phyloP scores from a whole-genome alignment of 2,113 vertebrate genomes.

The Aphelocoma coerulescens region DNA sequence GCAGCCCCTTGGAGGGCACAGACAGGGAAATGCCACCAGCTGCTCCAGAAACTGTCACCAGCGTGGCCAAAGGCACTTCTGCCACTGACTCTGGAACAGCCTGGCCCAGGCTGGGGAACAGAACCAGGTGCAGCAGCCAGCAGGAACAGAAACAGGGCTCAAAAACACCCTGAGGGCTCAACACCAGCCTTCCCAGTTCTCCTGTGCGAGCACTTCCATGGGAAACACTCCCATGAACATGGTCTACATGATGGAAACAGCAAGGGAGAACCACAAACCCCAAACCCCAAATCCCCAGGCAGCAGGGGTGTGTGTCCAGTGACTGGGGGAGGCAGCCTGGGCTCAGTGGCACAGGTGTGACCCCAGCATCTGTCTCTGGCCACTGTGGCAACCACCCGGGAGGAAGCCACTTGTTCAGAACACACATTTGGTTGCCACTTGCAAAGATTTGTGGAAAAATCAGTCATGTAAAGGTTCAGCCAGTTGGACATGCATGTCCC shows the following conservation, averaged over 20 bases:
- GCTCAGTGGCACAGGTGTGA: fast-evolving
- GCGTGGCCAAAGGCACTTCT: background rate
- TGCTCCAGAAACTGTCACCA: background rate
- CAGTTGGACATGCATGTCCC: background rate
- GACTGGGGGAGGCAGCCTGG: background rate
- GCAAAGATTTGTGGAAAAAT: background rate
- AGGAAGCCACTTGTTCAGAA: fast-evolving
- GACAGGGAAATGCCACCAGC: background rate
- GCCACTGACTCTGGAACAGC: fast-evolving
- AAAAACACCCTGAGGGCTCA: fast-evolving
- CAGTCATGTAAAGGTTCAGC: fast-evolving
- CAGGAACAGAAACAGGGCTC: background rate
- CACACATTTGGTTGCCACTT: background rate
- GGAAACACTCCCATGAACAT: fast-evolving
- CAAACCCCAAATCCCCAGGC: background rate
- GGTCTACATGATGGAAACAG: fast-evolving
- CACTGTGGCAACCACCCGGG: fast-evolving
- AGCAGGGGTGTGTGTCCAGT: fast-evolving
- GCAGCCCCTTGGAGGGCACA: fast-evolving
- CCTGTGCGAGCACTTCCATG: fast-evolving
- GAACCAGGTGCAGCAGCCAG: background rate
- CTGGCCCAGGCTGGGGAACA: background rate
- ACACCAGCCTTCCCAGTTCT: background rate
- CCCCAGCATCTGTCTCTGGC: background rate
- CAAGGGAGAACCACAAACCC: fast-evolving